These are phyloP conservation scores for Hipparchia semele DNA, from an alignment of 2,888 invertebrate genomes.

Conservation along the genomic window DNA sequence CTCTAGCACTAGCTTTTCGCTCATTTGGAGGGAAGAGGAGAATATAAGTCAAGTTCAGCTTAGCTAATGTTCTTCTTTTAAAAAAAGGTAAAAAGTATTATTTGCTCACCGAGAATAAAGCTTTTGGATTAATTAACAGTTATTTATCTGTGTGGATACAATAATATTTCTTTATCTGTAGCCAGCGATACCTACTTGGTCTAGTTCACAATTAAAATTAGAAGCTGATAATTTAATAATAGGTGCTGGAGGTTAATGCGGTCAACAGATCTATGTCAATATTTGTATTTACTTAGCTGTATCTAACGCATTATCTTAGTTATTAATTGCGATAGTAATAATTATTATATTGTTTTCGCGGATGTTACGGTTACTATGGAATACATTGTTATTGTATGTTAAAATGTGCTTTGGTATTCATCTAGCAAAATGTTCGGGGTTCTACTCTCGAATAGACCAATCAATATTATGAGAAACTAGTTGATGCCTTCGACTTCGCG, in stretches of 20 bases:
- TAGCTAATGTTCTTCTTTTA: too few relatives aligned
- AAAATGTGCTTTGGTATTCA: background rate
- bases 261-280: constrained; percentile 77
- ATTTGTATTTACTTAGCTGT: constrained; percentile 61
- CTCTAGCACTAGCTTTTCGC: too few relatives aligned
- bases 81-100: too few relatives aligned
- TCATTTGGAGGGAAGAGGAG: too few relatives aligned
- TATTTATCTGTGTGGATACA: background rate
- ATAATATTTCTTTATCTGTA: constrained; percentile 37
- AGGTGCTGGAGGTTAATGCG: constrained; percentile 73
- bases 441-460: too few relatives aligned
- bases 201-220: constrained; percentile 53
- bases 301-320: constrained; percentile 44
- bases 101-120: too few relatives aligned
- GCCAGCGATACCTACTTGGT: constrained; percentile 37
- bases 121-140: background rate
- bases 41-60: too few relatives aligned
- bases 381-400: constrained; percentile 42
- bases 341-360: constrained; percentile 44
- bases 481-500: too few relatives aligned
- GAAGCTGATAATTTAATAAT: constrained; percentile 67
- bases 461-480: too few relatives aligned
- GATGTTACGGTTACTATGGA: constrained; percentile 47
- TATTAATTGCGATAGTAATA: constrained; percentile 49
- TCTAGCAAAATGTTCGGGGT: too few relatives aligned